A percentile compares a stretch with the other conserved stretches of the same genome.
phyloP scores from a whole-genome alignment of 2,797 vertebrate species.

The Anabacerthia variegaticeps region DNA sequence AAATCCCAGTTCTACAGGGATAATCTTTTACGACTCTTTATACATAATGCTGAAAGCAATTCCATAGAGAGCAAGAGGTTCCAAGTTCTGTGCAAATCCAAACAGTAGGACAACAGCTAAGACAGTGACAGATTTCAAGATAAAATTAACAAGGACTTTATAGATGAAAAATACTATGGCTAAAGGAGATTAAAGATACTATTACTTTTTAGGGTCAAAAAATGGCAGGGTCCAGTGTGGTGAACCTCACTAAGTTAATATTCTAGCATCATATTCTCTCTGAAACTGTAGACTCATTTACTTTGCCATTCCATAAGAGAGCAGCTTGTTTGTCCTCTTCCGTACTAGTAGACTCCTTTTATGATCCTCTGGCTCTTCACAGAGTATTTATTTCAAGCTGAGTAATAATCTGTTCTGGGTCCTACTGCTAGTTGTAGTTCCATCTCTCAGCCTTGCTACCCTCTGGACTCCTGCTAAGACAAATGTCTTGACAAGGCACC shows the following conservation, averaged over 20 bases:
- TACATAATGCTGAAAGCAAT: not conserved
- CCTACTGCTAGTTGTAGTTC: not conserved
- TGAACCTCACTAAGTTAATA: not conserved
- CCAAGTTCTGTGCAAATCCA: not conserved
- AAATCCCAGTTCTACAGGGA: accelerated
- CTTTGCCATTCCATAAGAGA: not conserved
- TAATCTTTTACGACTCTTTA: not conserved
- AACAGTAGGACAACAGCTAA: not conserved
- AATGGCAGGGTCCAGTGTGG: not conserved
- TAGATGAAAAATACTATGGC: not conserved
- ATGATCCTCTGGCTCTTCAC: not conserved
- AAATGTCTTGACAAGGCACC: not conserved
- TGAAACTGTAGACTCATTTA: not conserved
- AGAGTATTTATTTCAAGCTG: not conserved
- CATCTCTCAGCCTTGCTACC: not conserved
- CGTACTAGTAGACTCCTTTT: not conserved
- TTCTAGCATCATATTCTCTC: not conserved
- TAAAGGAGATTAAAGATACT: not conserved
- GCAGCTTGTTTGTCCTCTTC: not conserved
- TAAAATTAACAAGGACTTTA: not conserved
- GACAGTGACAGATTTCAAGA: not conserved
- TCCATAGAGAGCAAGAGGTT: not conserved
- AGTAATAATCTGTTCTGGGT: not conserved
- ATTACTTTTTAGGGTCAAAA: not conserved
- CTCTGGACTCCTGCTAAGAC: not conserved